phyloP scores from a whole-genome alignment of 2,888 invertebrate genomes.

The Nipponacmea schrenckii region DNA sequence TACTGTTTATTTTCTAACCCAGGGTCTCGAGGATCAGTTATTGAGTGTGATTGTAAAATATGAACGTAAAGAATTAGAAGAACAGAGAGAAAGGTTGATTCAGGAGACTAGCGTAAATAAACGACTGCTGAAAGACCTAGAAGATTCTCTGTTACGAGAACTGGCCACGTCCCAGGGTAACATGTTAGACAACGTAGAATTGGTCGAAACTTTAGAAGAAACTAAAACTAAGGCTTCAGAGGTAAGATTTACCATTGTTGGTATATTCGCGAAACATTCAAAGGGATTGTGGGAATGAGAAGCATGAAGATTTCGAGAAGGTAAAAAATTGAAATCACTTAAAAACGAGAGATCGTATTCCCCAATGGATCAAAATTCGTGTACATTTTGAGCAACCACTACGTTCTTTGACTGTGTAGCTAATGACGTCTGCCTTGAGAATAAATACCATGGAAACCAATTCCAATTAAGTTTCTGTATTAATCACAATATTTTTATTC shows the following conservation, averaged over 20 bases:
- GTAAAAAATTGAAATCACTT: too few relatives aligned
- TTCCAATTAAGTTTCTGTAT: not conserved
- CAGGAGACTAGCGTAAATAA: conserved; percentile 86
- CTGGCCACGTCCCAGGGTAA: conserved; percentile 88
- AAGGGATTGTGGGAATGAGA: too few relatives aligned
- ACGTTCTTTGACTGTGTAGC: too few relatives aligned
- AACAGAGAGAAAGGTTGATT: conserved; percentile 85
- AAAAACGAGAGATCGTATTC: too few relatives aligned
- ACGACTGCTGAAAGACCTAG: conserved; percentile 82
- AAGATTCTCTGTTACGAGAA: conserved; percentile 86
- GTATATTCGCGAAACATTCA: not conserved
- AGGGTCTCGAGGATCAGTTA: conserved; percentile 90
- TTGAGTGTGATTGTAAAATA: conserved; percentile 88
- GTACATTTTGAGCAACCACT: too few relatives aligned
- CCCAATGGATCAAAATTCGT: too few relatives aligned
- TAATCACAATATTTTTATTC: not conserved
- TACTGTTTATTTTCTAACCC: not conserved
- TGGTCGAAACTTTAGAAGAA: conserved; percentile 86
- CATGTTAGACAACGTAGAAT: conserved; percentile 90
- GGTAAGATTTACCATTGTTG: conserved; percentile 68
- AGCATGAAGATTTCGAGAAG: too few relatives aligned
- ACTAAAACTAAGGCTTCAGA: conserved; percentile 88
- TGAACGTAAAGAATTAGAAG: conserved; percentile 88
- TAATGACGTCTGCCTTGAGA: too few relatives aligned
- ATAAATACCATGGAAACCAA: too few relatives aligned